A percentile compares a stretch with the other conserved stretches of the same genome.
Evolutionary conservation across 2,797 vertebrate genomes (phyloP).

Genomic region (Lacerta bilineata): DNA sequence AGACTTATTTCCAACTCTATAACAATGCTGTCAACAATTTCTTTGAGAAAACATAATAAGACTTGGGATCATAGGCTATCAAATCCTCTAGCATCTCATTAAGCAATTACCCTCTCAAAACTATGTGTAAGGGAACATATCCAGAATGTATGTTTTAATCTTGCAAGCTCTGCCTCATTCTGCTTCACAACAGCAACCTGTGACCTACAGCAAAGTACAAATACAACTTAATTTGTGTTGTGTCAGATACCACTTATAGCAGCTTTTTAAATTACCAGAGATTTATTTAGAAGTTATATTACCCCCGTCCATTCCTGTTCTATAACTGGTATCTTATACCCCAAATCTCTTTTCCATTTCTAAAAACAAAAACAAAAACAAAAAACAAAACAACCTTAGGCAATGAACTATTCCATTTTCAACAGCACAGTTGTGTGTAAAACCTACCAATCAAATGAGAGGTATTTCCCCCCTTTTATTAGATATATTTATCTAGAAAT

Average conservation of each 20-base stretch:
- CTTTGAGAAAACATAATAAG: constrained; percentile 1
- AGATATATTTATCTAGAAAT: background rate
- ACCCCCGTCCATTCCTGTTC: background rate
- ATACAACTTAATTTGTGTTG: too few species aligned
- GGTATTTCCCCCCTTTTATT: background rate
- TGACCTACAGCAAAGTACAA: background rate
- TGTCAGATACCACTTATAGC: background rate
- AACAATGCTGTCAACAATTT: background rate
- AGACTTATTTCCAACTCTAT: background rate
- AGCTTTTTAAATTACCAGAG: background rate
- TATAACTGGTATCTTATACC: background rate
- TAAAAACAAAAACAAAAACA: background rate
- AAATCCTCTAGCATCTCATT: background rate
- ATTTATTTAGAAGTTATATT: background rate
- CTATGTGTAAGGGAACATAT: background rate
- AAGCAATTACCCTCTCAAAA: background rate
- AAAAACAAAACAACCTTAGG: background rate
- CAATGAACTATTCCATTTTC: background rate
- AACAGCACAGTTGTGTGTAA: background rate
- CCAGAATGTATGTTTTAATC: background rate
- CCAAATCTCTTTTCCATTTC: background rate
- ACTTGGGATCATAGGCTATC: background rate
- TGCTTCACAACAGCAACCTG: background rate
- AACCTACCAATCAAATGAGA: background rate
- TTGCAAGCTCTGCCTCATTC: background rate